phyloP scores from a whole-genome alignment of 2,113 vertebrate species.

The Coreoperca whiteheadi region DNA sequence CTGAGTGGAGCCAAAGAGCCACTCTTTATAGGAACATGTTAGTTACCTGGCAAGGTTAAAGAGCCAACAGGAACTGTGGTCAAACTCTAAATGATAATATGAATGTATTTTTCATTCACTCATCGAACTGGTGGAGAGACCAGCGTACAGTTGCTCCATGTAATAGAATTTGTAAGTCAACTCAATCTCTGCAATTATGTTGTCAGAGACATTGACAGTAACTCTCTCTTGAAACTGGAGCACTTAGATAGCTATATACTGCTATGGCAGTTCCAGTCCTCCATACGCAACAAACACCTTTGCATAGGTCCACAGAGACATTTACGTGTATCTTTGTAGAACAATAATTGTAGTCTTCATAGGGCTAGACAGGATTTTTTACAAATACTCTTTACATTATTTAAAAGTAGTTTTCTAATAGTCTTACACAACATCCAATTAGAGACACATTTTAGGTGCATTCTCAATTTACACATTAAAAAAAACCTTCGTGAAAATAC shows the following conservation, averaged over 20 bases:
- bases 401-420: background rate
- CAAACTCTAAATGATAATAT: background rate
- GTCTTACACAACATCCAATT: background rate
- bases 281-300: background rate
- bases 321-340: background rate
- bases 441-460: background rate
- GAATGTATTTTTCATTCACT: background rate
- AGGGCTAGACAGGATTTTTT: background rate
- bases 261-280: too few species aligned
- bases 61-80: background rate
- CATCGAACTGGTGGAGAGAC: too few species aligned
- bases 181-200: background rate
- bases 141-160: too few species aligned
- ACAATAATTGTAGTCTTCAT: background rate
- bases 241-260: background rate
- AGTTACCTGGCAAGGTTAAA: background rate
- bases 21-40: background rate
- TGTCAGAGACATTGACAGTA: background rate
- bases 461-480: background rate
- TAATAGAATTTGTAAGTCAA: background rate
- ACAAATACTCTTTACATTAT: background rate
- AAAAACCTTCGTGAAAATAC: background rate
- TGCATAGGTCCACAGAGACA: background rate
- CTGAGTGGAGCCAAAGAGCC: conserved; percentile 8
- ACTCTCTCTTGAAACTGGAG: background rate